A percentile compares a stretch with the other conserved stretches of the same genome.
phyloP scores from a whole-genome alignment of 1,140 invertebrate species.

The Drosophila nannoptera region DNA sequence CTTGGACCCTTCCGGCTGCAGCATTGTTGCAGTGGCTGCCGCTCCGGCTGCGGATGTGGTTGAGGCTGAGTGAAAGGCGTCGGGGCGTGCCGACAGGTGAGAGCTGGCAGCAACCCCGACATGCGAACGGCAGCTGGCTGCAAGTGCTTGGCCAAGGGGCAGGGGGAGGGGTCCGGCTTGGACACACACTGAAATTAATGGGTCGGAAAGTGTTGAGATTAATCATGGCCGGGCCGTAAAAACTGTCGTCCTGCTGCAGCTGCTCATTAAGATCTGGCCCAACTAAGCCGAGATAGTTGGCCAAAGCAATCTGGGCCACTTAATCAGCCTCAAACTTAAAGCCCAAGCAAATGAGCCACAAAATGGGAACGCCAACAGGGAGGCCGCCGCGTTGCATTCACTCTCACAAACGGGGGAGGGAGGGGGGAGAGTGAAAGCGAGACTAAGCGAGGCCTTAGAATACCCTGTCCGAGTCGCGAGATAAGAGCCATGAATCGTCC shows the following conservation, averaged over 20 bases:
- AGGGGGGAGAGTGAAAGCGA: neutral
- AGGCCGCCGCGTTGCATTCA: slow-evolving; percentile 30
- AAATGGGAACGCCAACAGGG: slow-evolving; percentile 39
- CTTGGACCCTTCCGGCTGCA: slow-evolving; percentile 31
- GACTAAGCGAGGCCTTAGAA: slow-evolving; percentile 19
- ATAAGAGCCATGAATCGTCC: neutral
- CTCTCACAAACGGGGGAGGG: slow-evolving; percentile 15
- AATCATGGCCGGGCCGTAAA: slow-evolving; percentile 59
- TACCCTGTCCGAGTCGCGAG: slow-evolving; percentile 7
- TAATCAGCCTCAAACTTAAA: slow-evolving; percentile 68
- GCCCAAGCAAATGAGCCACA: slow-evolving; percentile 50
- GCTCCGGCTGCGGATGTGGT: slow-evolving; percentile 12
- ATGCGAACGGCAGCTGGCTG: slow-evolving; percentile 20
- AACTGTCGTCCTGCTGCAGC: slow-evolving; percentile 38
- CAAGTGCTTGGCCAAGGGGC: neutral
- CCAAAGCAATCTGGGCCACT: slow-evolving; percentile 56
- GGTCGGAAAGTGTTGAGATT: slow-evolving; percentile 77
- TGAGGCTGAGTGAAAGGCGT: slow-evolving; percentile 34
- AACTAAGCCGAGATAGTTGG: slow-evolving; percentile 31
- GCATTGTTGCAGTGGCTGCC: slow-evolving; percentile 23
- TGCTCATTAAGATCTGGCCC: slow-evolving; percentile 68
- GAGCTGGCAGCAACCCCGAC: slow-evolving; percentile 22
- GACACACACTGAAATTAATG: slow-evolving; percentile 63
- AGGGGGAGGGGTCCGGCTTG: neutral
- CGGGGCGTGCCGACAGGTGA: slow-evolving; percentile 46